phyloP scores from a whole-genome alignment of 2,113 vertebrate genomes.

The Cottus gobio region DNA sequence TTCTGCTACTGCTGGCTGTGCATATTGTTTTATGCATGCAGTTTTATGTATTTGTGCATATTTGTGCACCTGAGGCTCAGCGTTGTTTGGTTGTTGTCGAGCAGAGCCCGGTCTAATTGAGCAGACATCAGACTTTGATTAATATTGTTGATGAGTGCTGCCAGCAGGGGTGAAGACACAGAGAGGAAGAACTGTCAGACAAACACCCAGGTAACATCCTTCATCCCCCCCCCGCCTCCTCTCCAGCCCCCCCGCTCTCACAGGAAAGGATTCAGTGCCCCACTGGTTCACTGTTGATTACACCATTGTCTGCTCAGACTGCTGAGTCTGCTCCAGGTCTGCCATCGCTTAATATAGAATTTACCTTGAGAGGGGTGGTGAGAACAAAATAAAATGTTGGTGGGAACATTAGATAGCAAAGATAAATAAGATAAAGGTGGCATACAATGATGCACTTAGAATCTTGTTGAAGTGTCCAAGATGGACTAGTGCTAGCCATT shows the following conservation, averaged over 20 bases:
- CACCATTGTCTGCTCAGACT: slow-evolving; percentile 64
- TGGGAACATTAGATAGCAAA: too few species aligned
- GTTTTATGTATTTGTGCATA: slow-evolving; percentile 28
- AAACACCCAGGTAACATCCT: slow-evolving; percentile 76
- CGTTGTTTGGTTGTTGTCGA: slow-evolving; percentile 62
- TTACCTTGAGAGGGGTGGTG: slow-evolving; percentile 26
- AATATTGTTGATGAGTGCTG: slow-evolving; percentile 77
- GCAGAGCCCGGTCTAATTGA: slow-evolving; percentile 69
- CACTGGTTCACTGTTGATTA: slow-evolving; percentile 70
- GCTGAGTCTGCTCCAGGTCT: slow-evolving; percentile 49
- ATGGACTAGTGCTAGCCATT: too few species aligned
- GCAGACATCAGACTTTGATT: slow-evolving; percentile 76
- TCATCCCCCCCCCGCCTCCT: slow-evolving; percentile 56
- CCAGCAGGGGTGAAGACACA: slow-evolving; percentile 73
- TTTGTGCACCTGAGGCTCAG: slow-evolving; percentile 55
- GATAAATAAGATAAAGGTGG: too few species aligned
- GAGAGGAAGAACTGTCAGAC: slow-evolving; percentile 77
- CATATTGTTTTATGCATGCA: slow-evolving; percentile 25
- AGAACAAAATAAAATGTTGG: not conserved
- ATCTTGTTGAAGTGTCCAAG: too few species aligned
- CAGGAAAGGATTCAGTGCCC: slow-evolving; percentile 64
- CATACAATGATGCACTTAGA: too few species aligned
- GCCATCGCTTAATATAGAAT: slow-evolving; percentile 37
- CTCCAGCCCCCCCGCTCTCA: slow-evolving; percentile 38
- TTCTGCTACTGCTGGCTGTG: slow-evolving; percentile 2